A percentile compares a stretch with the other conserved stretches of the same genome.
phyloP scores from a whole-genome alignment of 2,888 invertebrate species.

The Mesopsocus fuscifrons region DNA sequence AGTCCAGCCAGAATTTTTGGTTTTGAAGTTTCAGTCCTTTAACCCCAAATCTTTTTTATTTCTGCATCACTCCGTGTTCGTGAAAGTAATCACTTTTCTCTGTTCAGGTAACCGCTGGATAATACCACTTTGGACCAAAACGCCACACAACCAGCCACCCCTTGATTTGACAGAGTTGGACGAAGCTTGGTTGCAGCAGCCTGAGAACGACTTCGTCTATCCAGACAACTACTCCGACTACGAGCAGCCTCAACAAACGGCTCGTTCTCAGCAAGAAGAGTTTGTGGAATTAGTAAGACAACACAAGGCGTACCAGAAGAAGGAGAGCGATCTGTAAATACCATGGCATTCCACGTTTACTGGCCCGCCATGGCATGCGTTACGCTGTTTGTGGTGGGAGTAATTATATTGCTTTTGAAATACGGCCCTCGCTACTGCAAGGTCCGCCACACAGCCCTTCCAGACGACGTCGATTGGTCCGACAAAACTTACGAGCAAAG shows the following conservation, averaged over 20 bases:
- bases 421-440: constrained; percentile 54
- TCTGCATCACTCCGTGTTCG: too few relatives aligned
- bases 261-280: constrained; percentile 24
- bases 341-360: constrained; percentile 51
- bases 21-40: too few relatives aligned
- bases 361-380: constrained; percentile 61
- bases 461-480: constrained; percentile 44
- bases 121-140: constrained; percentile 64
- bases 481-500: constrained; percentile 41
- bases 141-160: constrained; percentile 65
- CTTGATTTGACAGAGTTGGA: constrained; percentile 59
- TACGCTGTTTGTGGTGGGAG: constrained; percentile 47
- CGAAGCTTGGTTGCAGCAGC: constrained; percentile 11
- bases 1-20: too few relatives aligned
- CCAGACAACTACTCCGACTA: constrained; percentile 15
- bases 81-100: too few relatives aligned
- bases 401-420: constrained; percentile 55
- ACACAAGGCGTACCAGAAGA: constrained; percentile 32
- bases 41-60: too few relatives aligned
- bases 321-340: constrained; percentile 59
- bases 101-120: constrained; percentile 68
- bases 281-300: constrained; percentile 33
- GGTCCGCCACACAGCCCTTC: constrained; percentile 44
- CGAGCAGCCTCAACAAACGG: constrained; percentile 18
- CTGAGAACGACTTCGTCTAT: constrained; percentile 25